Percentiles rank a stretch among this genome's conserved stretches.
Conservation (phyloP, 2,113 vertebrate species). For the Phrynocephalus versicolor region DNA sequence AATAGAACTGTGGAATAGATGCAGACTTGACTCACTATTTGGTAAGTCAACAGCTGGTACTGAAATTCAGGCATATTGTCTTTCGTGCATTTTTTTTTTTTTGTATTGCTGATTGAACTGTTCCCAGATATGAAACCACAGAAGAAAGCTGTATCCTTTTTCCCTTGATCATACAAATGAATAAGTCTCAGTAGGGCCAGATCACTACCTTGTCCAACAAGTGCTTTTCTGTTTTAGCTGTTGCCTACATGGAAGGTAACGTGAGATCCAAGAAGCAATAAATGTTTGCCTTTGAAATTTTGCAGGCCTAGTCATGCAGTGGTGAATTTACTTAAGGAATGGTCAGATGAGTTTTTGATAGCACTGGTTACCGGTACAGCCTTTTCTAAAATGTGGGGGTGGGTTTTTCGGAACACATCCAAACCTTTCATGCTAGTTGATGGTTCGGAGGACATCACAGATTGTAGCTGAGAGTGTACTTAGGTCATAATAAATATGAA, state of each 20-base stretch:
- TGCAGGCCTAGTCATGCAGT: conserved; percentile 2
- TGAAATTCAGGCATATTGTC: conserved; percentile 40
- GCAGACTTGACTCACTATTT: not conserved
- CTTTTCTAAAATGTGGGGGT: not conserved
- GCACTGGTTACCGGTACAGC: not conserved
- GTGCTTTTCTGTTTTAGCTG: not conserved
- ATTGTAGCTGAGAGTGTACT: not conserved
- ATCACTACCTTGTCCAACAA: not conserved
- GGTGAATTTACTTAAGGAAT: not conserved
- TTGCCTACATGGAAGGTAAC: not conserved
- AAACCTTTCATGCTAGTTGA: not conserved
- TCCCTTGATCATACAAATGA: conserved; percentile 14
- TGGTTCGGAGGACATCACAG: no score
- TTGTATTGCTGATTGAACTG: conserved; percentile 32
- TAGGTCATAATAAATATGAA: not conserved
- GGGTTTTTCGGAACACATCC: not conserved
- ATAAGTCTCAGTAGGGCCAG: not conserved
- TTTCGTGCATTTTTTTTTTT: conserved; percentile 44
- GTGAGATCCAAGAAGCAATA: not conserved
- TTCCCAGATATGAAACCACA: conserved; percentile 30
- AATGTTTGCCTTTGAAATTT: conserved; percentile 12
- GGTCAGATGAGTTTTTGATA: not conserved
- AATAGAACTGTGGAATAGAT: not conserved
- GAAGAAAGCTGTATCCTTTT: conserved; percentile 2
- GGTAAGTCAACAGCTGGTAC: not conserved